Base-by-base conservation (phyloP, 2,113 vertebrate genomes). In the Microcebus jonahi region DNA sequence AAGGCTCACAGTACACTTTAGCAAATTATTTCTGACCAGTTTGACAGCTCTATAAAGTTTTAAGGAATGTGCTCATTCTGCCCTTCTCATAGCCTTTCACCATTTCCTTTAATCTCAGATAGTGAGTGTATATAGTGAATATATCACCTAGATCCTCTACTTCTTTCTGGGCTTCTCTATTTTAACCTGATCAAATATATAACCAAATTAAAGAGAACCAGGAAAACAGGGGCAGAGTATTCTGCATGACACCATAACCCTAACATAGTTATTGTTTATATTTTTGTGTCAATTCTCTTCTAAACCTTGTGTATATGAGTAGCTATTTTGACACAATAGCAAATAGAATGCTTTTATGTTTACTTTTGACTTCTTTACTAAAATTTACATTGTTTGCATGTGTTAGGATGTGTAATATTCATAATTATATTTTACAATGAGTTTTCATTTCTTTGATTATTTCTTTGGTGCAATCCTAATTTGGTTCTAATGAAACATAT, bases 21-120 rank as follows among this genome's bases (percentile, higher is more conserved):
- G 88, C 42, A 91, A 87, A 97, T 81, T 29, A 81, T 73, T 73
- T 88, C 91, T 50, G 95, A 94, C 86, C 90, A 93, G 68, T 3
- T 0, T 83, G 94, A 93, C 27, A 59, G 61, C 57, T 94, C 82
- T 65, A 23, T 59, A 68, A 94, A 76, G n/a, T 29, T 91, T 4
- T n/a, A 94, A 92, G 70, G 75, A 95, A 86, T 39, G 39, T 15
- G 55, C 57, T 91, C 42, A 17, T 87, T 89, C 42, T 83, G 23
- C 79, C 88, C 36, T 76, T 70, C 70, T 71, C n/a, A 71, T 1
- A 80, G 1, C 2, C 50, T 68, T 67, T 75, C 39, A 29, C n/a
- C 27, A 23, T 27, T n/a, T 36, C 18, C 8, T 53, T 65, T 88
- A 53, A 34, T 87, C 36, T 93, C 53, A 68, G 8, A 14, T 0